Evolutionary conservation across 2,888 invertebrate species (phyloP), one percentile per base, ranked within the genome.

Genomic region (Sialis lutaria): DNA sequence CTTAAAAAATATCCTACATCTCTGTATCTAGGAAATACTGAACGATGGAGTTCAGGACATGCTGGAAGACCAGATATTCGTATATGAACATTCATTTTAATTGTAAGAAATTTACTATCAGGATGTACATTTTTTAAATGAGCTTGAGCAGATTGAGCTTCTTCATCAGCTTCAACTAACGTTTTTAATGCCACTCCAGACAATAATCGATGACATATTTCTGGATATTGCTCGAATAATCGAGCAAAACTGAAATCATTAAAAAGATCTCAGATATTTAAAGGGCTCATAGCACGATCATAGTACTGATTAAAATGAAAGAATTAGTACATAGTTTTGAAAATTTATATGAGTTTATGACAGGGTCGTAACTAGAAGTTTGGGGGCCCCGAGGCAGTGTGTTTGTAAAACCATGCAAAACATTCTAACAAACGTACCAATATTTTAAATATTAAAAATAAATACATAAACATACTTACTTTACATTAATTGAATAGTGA

Each of bases 1-100:
- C 82, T 79, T 48, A 87, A 62, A 65, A 86, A 84, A 55, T 72
- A 73, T 53, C 79, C 79, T 54, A 79, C 64, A 64, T 86, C 83
- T 49, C 75, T 71, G 62, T 79, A 78, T 53, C 73, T 74, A 0
- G 87, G 86, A 56, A 86, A 76, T 40, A 70, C 64, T 10, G 70
- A 73, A 50, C 80, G 66, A 56, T 76, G 74, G 13, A 82, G 61
- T 58, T 82, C 81, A 12, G 80, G 79, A 58, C 77, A 79, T 1
- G 75, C 72, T 1, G 84, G 83, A 49, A 87, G 63, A 30, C 75
- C 76, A 63, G 67, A 69, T 55, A 78, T 74, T 54, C 84, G 68
- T 6, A 79, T 76, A 60, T 79, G 79, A 10, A 83, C 72, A 67
- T 82, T 75, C 49, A 67, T 63, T 64, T 84, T 80, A 50, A 77